phyloP scores from a whole-genome alignment of 2,113 vertebrate species.

The Atrichornis clamosus region DNA sequence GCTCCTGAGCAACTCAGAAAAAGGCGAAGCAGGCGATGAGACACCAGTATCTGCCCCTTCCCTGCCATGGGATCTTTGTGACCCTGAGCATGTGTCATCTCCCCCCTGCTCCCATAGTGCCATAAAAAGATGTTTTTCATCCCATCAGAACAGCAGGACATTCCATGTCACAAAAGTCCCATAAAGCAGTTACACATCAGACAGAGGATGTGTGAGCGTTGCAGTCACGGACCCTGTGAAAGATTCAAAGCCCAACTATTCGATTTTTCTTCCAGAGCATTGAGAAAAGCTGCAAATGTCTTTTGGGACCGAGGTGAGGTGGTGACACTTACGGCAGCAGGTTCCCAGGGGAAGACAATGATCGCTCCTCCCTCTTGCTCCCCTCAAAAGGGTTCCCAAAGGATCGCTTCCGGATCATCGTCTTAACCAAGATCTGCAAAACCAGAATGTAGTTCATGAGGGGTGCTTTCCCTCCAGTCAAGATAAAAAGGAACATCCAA shows the following conservation, averaged over 20 bases:
- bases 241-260: not conserved
- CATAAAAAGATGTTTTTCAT: not conserved
- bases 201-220: not conserved
- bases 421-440: constrained; percentile 92
- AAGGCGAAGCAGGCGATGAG: not conserved
- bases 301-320: rapidly evolving
- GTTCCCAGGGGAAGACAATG: constrained; percentile 75
- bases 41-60: not conserved
- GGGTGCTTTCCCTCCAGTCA: not conserved
- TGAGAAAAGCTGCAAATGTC: not conserved
- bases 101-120: not conserved
- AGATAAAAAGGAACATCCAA: not conserved
- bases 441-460: not conserved
- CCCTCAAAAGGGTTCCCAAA: constrained; percentile 96
- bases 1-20: not conserved
- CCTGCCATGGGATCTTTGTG: not conserved
- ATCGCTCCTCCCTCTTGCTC: constrained; percentile 85
- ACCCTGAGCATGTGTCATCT: rapidly evolving
- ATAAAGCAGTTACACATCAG: not conserved
- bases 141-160: not conserved
- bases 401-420: constrained; percentile 96
- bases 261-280: not conserved
- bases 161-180: not conserved
- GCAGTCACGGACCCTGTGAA: rapidly evolving
- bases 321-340: constrained; percentile 80